Evolutionary conservation across 1,140 invertebrate genomes (phyloP), one percentile per base, ranked within the genome.

Genomic region (Hycleus phaleratus): DNA sequence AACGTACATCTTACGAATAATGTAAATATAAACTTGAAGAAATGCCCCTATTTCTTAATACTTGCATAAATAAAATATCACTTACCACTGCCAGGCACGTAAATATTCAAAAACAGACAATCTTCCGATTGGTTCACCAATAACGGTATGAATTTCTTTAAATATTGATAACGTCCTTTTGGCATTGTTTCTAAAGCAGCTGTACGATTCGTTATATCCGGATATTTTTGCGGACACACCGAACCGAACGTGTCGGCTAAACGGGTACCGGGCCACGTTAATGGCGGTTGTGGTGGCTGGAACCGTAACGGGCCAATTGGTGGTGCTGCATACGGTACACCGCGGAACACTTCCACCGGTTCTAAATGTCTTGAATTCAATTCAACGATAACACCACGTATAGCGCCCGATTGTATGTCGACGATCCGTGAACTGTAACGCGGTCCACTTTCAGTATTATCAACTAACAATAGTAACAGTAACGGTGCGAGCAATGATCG

Each of bases 51-150:
- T n/a, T 42, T 42, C 11, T 4, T 9, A 42, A n/a, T 9, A 42
- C 1, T 0, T 42, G 38, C 32, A 12, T 45, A 18, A 18, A 18
- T 18, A 18, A 18, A 18, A 18, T 18, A 18, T 7, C 7, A 77
- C 84, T 82, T 68, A 89, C 86, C 86, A 76, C 84, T 86, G 75
- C 84, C 85, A 56, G 91, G 91, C 55, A 91, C 88, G 71, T 90
- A 93, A 52, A 95, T 84, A 72, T 95, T 95, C 61, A 95, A 80
- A 71, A 87, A 88, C 43, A 95, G 82, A 72, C 93, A 95, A 75
- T 95, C 91, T 75, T 95, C 92, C 74, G 83, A 88, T 73, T 93
- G 88, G 68, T 91, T 88, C 60, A 77, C 77, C 26, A 94, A 75
- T 63, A 84, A 76, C 5, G 84, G 84, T 12, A 83, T 66, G 45